Evolutionary conservation across 2,888 invertebrate species (phyloP).

Genomic region (Eupelmus urozonus): DNA sequence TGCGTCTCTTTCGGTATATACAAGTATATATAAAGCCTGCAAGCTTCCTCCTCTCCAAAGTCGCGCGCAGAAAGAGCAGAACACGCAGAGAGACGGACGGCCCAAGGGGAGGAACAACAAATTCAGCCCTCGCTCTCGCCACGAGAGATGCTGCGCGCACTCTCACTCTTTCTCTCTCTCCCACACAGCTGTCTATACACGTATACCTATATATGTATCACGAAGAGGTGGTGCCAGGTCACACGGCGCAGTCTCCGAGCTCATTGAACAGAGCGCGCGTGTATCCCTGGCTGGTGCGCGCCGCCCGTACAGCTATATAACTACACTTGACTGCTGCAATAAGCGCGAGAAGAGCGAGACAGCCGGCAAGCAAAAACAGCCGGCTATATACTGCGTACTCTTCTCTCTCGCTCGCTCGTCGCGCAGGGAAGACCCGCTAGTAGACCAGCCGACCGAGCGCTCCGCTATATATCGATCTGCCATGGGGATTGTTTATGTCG

Average conservation of each 20-base stretch:
- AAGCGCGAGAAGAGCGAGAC: no score
- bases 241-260: slow-evolving; percentile 44
- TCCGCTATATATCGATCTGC: slow-evolving; percentile 8
- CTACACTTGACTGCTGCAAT: background rate
- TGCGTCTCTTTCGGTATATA: no score
- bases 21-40: no score
- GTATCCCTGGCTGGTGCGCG: background rate
- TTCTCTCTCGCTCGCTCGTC: no score
- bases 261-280: slow-evolving; percentile 31
- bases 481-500: background rate
- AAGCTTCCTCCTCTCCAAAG: no score
- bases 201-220: background rate
- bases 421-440: no score
- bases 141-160: background rate
- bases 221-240: slow-evolving; percentile 12
- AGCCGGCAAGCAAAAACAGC: slow-evolving; percentile 4
- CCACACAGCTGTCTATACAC: background rate
- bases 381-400: background rate
- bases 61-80: no score
- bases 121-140: background rate
- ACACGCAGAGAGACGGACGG: no score
- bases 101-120: slow-evolving; percentile 14
- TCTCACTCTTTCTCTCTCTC: no score
- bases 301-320: background rate
- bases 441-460: background rate